Conservation (phyloP, 2,797 vertebrate genomes). For the Galagoides demidoff region DNA sequence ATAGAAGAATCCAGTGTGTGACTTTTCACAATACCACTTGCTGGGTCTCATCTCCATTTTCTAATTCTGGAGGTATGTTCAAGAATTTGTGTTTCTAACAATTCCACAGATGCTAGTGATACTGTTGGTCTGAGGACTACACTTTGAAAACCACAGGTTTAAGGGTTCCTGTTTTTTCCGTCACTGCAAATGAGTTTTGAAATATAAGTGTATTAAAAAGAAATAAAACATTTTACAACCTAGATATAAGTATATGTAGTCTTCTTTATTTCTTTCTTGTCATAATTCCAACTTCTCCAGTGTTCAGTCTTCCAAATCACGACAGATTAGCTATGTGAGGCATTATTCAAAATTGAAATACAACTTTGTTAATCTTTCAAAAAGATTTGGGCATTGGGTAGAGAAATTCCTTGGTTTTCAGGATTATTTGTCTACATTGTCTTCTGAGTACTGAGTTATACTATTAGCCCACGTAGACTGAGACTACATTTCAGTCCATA, state of each 20-base stretch:
- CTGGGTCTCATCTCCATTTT: not conserved
- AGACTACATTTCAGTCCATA: not conserved
- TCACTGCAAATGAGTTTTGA: not conserved
- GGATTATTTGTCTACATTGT: not conserved
- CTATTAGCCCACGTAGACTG: not conserved
- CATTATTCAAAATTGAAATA: not conserved
- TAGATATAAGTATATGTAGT: not conserved
- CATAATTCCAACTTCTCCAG: not conserved
- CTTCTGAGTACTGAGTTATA: not conserved
- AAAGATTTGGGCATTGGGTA: not conserved
- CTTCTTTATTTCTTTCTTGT: not conserved
- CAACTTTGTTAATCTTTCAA: not conserved
- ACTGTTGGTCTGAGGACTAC: not conserved
- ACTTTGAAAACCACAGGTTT: not conserved
- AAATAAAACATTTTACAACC: not conserved
- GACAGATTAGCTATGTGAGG: not conserved
- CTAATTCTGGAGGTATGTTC: not conserved
- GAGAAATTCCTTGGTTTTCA: not conserved
- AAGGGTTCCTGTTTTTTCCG: not conserved
- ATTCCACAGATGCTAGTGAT: not conserved
- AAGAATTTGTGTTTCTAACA: not conserved
- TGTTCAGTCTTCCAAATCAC: not conserved
- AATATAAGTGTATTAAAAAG: not conserved
- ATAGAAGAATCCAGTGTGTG: not conserved
- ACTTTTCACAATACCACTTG: not conserved